Percentiles rank a stretch among this genome's conserved stretches.
Evolutionary conservation across 2,797 vertebrate genomes (phyloP).

Genomic region (Odontamblyopus lacepedii): DNA sequence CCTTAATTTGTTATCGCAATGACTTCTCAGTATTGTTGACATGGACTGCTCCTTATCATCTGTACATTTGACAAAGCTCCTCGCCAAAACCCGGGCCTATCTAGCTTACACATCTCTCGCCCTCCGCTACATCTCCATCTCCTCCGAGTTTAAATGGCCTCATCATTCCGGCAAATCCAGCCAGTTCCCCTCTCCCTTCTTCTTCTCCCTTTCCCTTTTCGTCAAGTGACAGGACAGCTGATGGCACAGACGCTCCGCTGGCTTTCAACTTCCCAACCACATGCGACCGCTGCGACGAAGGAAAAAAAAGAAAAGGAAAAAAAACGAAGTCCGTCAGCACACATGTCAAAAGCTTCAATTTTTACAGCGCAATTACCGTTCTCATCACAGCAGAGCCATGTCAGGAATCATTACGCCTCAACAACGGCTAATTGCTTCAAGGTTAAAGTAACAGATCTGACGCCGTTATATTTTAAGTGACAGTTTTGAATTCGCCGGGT

Average conservation of each 20-base stretch:
- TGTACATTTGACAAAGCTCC: slow-evolving; percentile 52
- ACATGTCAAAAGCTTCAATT: slow-evolving; percentile 83
- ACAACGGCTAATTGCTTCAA: slow-evolving; percentile 86
- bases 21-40: slow-evolving; percentile 53
- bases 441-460: slow-evolving; percentile 87
- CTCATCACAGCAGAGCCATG: slow-evolving; percentile 83
- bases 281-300: slow-evolving; percentile 72
- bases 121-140: slow-evolving; percentile 57
- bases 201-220: slow-evolving; percentile 49
- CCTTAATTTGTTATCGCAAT: slow-evolving; percentile 37
- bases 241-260: slow-evolving; percentile 80
- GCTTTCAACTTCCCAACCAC: slow-evolving; percentile 82
- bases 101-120: slow-evolving; percentile 58
- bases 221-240: slow-evolving; percentile 81
- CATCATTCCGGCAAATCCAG: slow-evolving; percentile 83
- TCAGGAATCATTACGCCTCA: slow-evolving; percentile 83
- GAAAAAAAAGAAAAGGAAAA: not conserved
- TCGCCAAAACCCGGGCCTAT: slow-evolving; percentile 48
- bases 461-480: slow-evolving; percentile 86
- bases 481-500: slow-evolving; percentile 76
- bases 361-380: slow-evolving; percentile 85
- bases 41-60: slow-evolving; percentile 20
- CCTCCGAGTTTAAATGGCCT: slow-evolving; percentile 80
- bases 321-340: slow-evolving; percentile 80
- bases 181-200: slow-evolving; percentile 54